Base-by-base conservation (phyloP, 1,140 invertebrate genomes). In the Drosophila sproati region DNA sequence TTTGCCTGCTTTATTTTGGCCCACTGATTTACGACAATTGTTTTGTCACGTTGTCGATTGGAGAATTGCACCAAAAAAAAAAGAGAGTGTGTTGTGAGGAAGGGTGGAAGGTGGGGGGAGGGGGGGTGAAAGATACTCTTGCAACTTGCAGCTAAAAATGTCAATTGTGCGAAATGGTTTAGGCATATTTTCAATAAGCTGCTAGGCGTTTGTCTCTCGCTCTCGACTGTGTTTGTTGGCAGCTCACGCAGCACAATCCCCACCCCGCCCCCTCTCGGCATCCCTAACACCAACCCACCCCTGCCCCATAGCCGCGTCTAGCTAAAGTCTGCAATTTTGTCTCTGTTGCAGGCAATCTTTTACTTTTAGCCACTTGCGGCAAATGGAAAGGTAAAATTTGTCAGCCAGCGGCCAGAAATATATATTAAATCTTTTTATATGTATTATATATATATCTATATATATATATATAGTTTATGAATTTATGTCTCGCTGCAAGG, bases 151-250 rank as follows among this genome's bases (percentile, higher is more conserved):
- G 81, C 73, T 43, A 62, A 47, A 88, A 86, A 86, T 86, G 82
- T 86, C 82, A 86, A 86, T 88, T 86, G 83, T 76, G 82, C 79
- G 73, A 76, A 81, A 86, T 88, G 77, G 82, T 79, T 76, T 88
- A 88, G 88, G 82, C 82, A 86, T 86, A 88, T 86, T 86, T 88
- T 66, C 83, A 88, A 86, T 86, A 88, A 86, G 79, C 82, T 79
- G 82, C 88, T 86, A 82, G 82, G 76, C 82, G 83, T 82, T 88
- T 86, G 83, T 78, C 78, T 77, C 74, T 81, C 78, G 7, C 74
- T 81, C 73, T 78, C 82, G 61, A 37, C 75, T 73, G 62, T 73
- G 37, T 39, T 39, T 39, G 0, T 32, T 55, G 73, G 37, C 50
- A 55, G 50, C 12, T 34, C 35, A 63, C 63, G 70, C 62, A 66